Evolutionary conservation across 2,888 invertebrate species (phyloP).

Genomic region (Nomada goodeniana): DNA sequence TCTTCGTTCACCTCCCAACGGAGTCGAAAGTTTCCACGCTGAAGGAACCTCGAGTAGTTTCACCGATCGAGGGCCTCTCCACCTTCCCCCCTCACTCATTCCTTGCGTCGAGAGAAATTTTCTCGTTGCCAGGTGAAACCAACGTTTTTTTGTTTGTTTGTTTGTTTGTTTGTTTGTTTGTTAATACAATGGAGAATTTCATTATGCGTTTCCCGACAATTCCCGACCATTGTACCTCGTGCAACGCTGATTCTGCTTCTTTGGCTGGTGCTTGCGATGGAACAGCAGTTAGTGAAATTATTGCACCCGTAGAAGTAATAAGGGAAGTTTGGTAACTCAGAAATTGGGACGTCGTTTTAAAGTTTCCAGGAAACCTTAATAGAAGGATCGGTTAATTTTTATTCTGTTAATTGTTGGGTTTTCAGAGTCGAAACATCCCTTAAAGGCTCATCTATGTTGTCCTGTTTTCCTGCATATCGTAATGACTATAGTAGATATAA

Average conservation of each 20-base stretch:
- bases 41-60: conserved; percentile 75
- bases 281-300: neutral
- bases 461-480: too few relatives aligned
- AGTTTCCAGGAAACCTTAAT: too few relatives aligned
- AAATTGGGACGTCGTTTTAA: too few relatives aligned
- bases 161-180: conserved; percentile 24
- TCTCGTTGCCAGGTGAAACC: conserved; percentile 65
- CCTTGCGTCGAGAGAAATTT: conserved; percentile 65
- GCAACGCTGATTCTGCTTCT: neutral
- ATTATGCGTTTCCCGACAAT: conserved; percentile 45
- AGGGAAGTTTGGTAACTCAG: too few relatives aligned
- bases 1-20: conserved; percentile 64
- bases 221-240: neutral
- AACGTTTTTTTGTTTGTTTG: conserved; percentile 46
- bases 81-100: conserved; percentile 62
- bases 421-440: too few relatives aligned
- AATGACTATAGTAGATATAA: too few relatives aligned
- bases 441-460: too few relatives aligned
- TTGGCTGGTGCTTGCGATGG: neutral
- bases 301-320: neutral
- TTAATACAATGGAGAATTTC: conserved; percentile 61
- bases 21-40: conserved; percentile 73
- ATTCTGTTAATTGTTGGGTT: too few relatives aligned
- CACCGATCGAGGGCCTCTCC: conserved; percentile 73
- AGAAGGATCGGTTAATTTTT: too few relatives aligned